Conservation (phyloP, 2,797 vertebrate genomes). For the Spinibarbus caldwelli region DNA sequence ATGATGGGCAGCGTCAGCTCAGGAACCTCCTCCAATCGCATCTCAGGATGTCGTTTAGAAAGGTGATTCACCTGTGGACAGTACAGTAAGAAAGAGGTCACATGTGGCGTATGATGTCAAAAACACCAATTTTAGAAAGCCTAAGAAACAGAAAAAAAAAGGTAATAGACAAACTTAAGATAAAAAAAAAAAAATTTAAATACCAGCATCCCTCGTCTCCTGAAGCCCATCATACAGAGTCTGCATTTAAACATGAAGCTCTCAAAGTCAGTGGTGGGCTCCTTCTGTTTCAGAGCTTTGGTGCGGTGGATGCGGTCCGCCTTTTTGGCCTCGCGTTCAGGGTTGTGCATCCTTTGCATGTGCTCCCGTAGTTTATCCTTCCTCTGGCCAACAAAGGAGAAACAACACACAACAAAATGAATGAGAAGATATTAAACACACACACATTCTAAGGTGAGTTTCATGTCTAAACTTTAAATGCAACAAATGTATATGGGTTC, state of each 20-base stretch:
- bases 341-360: slow-evolving; percentile 99
- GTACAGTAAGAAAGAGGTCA: not conserved
- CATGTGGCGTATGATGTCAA: not conserved
- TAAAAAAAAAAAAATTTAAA: slow-evolving; percentile 57
- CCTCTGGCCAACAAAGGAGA: slow-evolving; percentile 75
- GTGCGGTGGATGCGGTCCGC: slow-evolving; percentile 92
- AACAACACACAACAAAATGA: not conserved
- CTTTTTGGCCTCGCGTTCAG: slow-evolving; percentile 95
- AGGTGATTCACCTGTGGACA: slow-evolving; percentile 93
- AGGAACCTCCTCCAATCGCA: slow-evolving; percentile 97
- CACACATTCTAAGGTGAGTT: not conserved
- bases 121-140: not conserved
- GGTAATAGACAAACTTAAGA: not conserved
- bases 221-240: slow-evolving; percentile 99
- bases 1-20: slow-evolving; percentile 97
- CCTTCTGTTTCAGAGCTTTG: slow-evolving; percentile 92
- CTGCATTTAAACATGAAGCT: slow-evolving; percentile 99
- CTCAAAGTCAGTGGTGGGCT: slow-evolving; percentile 92
- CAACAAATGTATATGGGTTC: not conserved
- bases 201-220: slow-evolving; percentile 97
- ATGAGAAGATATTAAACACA: not conserved
- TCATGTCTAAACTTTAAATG: not conserved
- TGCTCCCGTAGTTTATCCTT: slow-evolving; percentile 98
- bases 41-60: slow-evolving; percentile 97
- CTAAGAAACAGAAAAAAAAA: not conserved